Base-by-base conservation (phyloP, 2,113 vertebrate species). In the Hirundichthys speculiger region DNA sequence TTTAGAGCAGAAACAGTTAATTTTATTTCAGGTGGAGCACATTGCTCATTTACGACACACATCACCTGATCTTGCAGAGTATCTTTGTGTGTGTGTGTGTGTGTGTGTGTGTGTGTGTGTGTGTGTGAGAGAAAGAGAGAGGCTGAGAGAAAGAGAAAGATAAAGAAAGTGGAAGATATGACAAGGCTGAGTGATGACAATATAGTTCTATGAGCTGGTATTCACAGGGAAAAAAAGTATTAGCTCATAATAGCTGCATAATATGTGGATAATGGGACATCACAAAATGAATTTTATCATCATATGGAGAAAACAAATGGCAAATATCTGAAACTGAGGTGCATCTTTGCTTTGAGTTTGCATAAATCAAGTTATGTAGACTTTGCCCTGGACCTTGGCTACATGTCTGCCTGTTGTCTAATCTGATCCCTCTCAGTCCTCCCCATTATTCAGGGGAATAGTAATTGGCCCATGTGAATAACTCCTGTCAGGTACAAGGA, bases 401-500 rank as follows among this genome's bases (percentile, higher is more conserved):
- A 11, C 20, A 40, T 73, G 16, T 56, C 22, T 65, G 10, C 39
- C 20, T 42, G 16, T 63, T 64, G 41, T 77, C 63, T 62, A 14
- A 34, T 70, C 21, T 18, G 30, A 48, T 71, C 39, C 30, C 9
- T 56, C 38, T 5, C 8, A 64, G 40, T 14, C 3, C 19, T 56
- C 22, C 43, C 15, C 12, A 45, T 24, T n/a, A 63, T 80, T 58
- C 12, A 20, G 54, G 39, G 25, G 57, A 75, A n/a, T 56, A 49
- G 57, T 73, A 75, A 79, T 75, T 65, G 57, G 52, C 54, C 40
- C 4, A 20, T 45, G 70, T 69, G 54, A 80, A 77, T 78, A 60
- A 5, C 34, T 69, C 69, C 60, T 68, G 63, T 72, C 69, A 69
- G 30, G 73, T 69, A 76, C 79, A 75, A 83, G 77, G 70, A 68